These are phyloP conservation scores for Gymnogyps californianus DNA, from an alignment of 2,113 vertebrate genomes.

Conservation along the genomic window DNA sequence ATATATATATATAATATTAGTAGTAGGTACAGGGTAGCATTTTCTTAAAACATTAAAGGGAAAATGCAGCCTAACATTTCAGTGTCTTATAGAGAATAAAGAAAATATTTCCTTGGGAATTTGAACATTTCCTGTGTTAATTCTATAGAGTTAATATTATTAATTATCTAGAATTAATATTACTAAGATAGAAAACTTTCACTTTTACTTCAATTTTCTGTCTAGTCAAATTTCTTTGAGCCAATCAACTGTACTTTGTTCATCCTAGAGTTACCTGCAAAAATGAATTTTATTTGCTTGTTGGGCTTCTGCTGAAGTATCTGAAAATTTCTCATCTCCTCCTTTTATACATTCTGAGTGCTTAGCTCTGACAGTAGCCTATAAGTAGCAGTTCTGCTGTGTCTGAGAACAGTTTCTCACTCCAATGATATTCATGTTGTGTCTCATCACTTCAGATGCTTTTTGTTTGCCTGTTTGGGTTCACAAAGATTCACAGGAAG, in stretches of 20 bases:
- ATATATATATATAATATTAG: neutral
- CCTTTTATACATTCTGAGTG: neutral
- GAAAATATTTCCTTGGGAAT: neutral
- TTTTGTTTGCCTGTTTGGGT: neutral
- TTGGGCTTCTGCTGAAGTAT: neutral
- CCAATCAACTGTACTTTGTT: neutral
- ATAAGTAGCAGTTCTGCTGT: neutral
- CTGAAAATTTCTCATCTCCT: neutral
- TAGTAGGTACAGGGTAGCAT: neutral
- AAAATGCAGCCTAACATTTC: neutral
- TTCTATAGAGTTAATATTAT: neutral
- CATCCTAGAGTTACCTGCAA: neutral
- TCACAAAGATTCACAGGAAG: neutral
- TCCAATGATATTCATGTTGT: neutral
- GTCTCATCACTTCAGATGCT: neutral
- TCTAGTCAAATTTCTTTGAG: neutral
- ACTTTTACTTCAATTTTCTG: neutral
- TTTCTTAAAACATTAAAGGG: neutral
- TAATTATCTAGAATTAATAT: neutral
- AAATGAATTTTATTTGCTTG: neutral
- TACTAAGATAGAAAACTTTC: neutral
- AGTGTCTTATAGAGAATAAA: neutral
- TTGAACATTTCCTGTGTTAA: neutral
- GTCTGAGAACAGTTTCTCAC: neutral
- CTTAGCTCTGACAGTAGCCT: neutral